These are phyloP conservation scores for Calyptommatus sinebrachiatus DNA, from an alignment of 2,113 vertebrate species.

Conservation along the genomic window DNA sequence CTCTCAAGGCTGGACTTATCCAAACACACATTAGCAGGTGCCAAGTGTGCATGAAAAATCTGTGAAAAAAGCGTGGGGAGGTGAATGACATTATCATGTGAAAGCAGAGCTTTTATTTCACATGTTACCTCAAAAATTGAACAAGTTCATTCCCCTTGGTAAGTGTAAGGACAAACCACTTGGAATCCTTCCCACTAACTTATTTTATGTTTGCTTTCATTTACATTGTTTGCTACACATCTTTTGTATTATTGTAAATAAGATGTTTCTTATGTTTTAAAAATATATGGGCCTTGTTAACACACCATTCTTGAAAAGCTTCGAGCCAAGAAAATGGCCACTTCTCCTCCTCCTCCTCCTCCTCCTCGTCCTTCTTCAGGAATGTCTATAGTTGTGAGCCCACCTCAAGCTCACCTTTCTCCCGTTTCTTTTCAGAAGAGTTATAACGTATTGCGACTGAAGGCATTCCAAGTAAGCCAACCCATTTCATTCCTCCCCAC, in stretches of 20 bases:
- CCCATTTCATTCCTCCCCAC: no score
- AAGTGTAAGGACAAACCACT: slow-evolving; percentile 37
- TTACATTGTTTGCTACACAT: slow-evolving; percentile 38
- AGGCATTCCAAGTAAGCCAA: no score
- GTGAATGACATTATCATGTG: slow-evolving; percentile 18
- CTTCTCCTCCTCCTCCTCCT: no score
- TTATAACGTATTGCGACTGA: no score
- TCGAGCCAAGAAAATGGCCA: no score
- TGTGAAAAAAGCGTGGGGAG: slow-evolving; percentile 69
- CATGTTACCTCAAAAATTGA: slow-evolving; percentile 88
- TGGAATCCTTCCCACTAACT: slow-evolving; percentile 14
- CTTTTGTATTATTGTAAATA: slow-evolving; percentile 38
- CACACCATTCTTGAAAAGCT: no score
- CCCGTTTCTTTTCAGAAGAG: no score
- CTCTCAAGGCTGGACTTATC: slow-evolving; percentile 92
- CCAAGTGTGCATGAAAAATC: slow-evolving; percentile 99
- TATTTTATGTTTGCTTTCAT: slow-evolving; percentile 29
- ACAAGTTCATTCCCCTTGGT: slow-evolving; percentile 24
- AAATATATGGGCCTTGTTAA: no score
- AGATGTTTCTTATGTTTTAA: slow-evolving; percentile 4
- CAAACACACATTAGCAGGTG: slow-evolving; percentile 94
- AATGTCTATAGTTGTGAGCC: no score
- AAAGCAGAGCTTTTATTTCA: slow-evolving; percentile 86
- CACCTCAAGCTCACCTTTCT: no score
- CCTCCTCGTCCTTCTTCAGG: no score